These are phyloP conservation scores for Lytechinus variegatus DNA, from an alignment of 35 echinoderm and acorn worm species.

Conservation along the genomic window DNA sequence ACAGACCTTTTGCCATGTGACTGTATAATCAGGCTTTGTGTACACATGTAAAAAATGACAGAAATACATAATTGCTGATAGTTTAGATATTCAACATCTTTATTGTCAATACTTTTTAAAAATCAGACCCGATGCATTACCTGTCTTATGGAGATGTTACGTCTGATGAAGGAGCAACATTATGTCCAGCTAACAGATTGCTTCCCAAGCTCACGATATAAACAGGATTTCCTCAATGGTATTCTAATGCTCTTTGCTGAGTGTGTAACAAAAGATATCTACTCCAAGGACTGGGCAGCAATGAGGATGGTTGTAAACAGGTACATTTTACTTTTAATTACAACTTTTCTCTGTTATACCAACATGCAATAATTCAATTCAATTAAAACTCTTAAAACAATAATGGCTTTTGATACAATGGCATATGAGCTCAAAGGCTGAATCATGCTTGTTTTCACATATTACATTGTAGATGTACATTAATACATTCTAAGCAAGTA, in stretches of 20 bases:
- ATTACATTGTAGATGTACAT: too few relatives aligned
- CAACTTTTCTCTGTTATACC: background rate
- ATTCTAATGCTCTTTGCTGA: slow-evolving; percentile 74
- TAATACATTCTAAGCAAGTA: too few relatives aligned
- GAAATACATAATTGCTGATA: too few relatives aligned
- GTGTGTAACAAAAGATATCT: slow-evolving; percentile 66
- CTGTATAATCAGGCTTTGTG: too few relatives aligned
- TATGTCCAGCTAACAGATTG: slow-evolving; percentile 48
- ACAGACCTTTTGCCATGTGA: too few relatives aligned
- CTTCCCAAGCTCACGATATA: slow-evolving; percentile 45
- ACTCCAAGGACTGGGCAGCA: slow-evolving; percentile 72
- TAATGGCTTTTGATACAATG: too few relatives aligned
- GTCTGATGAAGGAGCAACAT: slow-evolving; percentile 90
- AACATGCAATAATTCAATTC: background rate
- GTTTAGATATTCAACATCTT: too few relatives aligned
- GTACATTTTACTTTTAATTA: slow-evolving; percentile 29
- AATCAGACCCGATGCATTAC: slow-evolving; percentile 71
- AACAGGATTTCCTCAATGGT: slow-evolving; percentile 72
- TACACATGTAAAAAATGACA: too few relatives aligned
- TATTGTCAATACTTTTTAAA: background rate
- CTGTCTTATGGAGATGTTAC: slow-evolving; percentile 75
- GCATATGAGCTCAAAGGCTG: too few relatives aligned
- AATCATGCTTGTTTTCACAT: too few relatives aligned
- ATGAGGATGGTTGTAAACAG: slow-evolving; percentile 89
- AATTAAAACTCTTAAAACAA: too few relatives aligned